Evolutionary conservation across 1,140 invertebrate species (phyloP), one percentile per base, ranked within the genome.

Genomic region (Thaumatotibia leucotreta): DNA sequence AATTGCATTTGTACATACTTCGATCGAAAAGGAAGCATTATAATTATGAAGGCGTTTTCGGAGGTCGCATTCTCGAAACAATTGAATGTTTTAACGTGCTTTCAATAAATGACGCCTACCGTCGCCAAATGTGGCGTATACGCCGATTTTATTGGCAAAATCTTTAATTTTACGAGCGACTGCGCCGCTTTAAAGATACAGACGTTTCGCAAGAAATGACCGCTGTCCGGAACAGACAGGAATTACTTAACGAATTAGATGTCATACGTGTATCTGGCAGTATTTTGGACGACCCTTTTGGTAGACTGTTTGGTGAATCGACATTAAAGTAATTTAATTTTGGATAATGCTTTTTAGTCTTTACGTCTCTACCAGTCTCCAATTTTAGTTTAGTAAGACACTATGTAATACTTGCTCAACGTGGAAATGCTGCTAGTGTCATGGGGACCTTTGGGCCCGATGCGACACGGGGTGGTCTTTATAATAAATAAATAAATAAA

Each of bases 121-220:
- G 39, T 67, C 61, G 33, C 52, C 72, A 69, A 68, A 75, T 72
- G 66, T 64, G 65, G 62, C 11, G 39, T 73, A 76, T 75, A 78
- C 61, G 61, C 66, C 65, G 61, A 68, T 75, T 76, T 82, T 74
- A 78, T 75, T 71, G 66, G 64, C 62, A 50, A 73, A 77, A 78
- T 73, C 64, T 76, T 75, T 75, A 75, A 75, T 77, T 79, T 79
- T 74, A 77, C 67, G 72, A 74, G 61, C 20, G 65, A 52, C 50
- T 69, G 66, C 67, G 45, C 61, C 64, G 49, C 72, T 8, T n/a
- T n/a, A n/a, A 17, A 4, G 66, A 75, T 72, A 68, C 58, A 74
- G 74, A 79, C 68, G 61, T 74, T 65, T 58, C 61, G 50, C 33
- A 72, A 69, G 33, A 39, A 17, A 61, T 69, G 64, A 14, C 24